Percentiles rank a stretch among this genome's conserved stretches.
Conservation (phyloP, 2,797 vertebrate species). For the Chelidonichthys spinosus region DNA sequence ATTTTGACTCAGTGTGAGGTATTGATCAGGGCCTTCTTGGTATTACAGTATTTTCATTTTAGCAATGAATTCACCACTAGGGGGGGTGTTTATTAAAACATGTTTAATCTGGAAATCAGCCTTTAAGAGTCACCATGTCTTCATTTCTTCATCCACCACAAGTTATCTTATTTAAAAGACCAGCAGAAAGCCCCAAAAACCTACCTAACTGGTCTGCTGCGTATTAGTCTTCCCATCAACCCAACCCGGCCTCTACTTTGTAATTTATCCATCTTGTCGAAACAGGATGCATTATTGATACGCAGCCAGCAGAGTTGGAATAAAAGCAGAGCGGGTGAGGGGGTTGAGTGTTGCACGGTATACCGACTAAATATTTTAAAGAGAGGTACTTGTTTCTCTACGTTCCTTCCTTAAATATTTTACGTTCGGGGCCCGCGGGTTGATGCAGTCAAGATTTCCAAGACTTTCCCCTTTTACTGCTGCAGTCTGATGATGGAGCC, state of each 20-base stretch:
- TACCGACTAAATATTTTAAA: constrained; percentile 67
- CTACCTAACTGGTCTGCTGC: background rate
- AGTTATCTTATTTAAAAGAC: background rate
- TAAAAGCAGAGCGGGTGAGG: background rate
- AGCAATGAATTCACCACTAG: background rate
- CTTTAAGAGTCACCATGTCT: background rate
- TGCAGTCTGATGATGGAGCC: constrained; percentile 22
- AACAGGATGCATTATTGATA: constrained; percentile 59
- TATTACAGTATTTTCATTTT: background rate
- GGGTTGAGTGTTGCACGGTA: constrained; percentile 26
- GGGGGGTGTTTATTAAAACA: background rate
- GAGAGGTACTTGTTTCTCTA: constrained; percentile 39
- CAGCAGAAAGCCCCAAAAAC: background rate
- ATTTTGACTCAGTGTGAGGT: background rate
- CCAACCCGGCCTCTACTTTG: constrained; percentile 5
- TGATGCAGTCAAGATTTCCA: constrained; percentile 35
- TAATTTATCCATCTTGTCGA: constrained; percentile 30
- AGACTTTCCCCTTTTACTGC: constrained; percentile 12
- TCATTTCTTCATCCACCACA: background rate
- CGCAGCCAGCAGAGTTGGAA: constrained; percentile 11
- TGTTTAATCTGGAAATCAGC: background rate
- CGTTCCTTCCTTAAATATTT: constrained; percentile 62
- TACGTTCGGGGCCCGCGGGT: constrained; percentile 1
- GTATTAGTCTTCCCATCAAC: constrained; percentile 1
- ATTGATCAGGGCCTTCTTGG: background rate